Percentiles rank a stretch among this genome's conserved stretches.
Conservation (phyloP, 2,888 invertebrate genomes). For the Digitonthophagus gazella region DNA sequence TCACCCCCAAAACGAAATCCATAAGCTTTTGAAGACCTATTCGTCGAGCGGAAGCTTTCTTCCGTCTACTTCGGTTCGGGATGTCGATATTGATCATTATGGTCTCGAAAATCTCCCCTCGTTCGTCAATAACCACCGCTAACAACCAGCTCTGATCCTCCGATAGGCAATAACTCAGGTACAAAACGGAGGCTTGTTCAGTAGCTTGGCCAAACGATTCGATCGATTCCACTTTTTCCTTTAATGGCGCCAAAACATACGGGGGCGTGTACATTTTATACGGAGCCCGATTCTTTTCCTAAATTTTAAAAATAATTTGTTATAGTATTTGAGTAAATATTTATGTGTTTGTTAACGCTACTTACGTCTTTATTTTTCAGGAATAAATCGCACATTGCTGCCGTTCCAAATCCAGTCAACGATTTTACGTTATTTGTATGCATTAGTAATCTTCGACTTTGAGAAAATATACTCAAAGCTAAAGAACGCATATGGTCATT, state of each 20-base stretch:
- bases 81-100: slow-evolving; percentile 94
- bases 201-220: slow-evolving; percentile 73
- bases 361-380: slow-evolving; percentile 88
- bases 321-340: neutral
- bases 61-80: slow-evolving; percentile 72
- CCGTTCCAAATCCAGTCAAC: slow-evolving; percentile 96
- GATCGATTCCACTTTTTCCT: slow-evolving; percentile 79
- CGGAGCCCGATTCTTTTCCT: slow-evolving; percentile 80
- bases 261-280: slow-evolving; percentile 90
- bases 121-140: slow-evolving; percentile 91
- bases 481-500: slow-evolving; percentile 79
- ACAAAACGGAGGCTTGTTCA: slow-evolving; percentile 81
- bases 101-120: slow-evolving; percentile 92
- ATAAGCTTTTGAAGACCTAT: slow-evolving; percentile 90
- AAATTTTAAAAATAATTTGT: slow-evolving; percentile 35
- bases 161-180: slow-evolving; percentile 94
- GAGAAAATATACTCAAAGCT: slow-evolving; percentile 91
- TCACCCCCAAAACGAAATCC: slow-evolving; percentile 94
- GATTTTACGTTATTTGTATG: slow-evolving; percentile 86
- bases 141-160: slow-evolving; percentile 96
- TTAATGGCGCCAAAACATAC: slow-evolving; percentile 85
- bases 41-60: slow-evolving; percentile 85
- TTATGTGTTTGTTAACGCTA: slow-evolving; percentile 31
- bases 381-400: slow-evolving; percentile 86
- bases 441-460: slow-evolving; percentile 80